Evolutionary conservation across 2,888 invertebrate genomes (phyloP).

Genomic region (Keiferia lycopersicella): DNA sequence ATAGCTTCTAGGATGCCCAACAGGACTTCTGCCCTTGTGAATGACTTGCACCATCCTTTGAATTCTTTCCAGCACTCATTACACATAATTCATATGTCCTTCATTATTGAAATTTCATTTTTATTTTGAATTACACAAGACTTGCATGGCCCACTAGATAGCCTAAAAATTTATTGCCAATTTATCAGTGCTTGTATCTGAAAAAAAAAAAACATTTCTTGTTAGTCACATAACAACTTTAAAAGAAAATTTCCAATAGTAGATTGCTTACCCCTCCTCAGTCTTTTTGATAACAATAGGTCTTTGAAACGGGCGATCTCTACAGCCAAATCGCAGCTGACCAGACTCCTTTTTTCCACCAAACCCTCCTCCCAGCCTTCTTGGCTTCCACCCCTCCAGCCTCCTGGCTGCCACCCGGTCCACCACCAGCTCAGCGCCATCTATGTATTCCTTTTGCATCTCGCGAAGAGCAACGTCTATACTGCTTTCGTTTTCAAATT

Average conservation of each 20-base stretch:
- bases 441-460: slow-evolving; percentile 82
- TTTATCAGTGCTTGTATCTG: not conserved
- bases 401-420: slow-evolving; percentile 88
- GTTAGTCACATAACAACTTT: too few relatives aligned
- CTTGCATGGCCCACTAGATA: slow-evolving; percentile 41
- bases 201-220: too few relatives aligned
- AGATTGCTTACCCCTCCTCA: slow-evolving; percentile 17
- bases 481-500: slow-evolving; percentile 83
- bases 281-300: slow-evolving; percentile 65
- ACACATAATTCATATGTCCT: slow-evolving; percentile 59
- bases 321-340: slow-evolving; percentile 92
- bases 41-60: slow-evolving; percentile 65
- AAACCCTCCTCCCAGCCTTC: slow-evolving; percentile 93
- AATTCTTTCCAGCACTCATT: slow-evolving; percentile 58
- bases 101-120: slow-evolving; percentile 35
- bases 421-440: slow-evolving; percentile 84
- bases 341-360: slow-evolving; percentile 93
- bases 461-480: slow-evolving; percentile 83
- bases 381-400: slow-evolving; percentile 90
- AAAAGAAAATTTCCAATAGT: too few relatives aligned
- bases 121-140: slow-evolving; percentile 16
- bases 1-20: slow-evolving; percentile 52
- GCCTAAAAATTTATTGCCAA: not conserved
- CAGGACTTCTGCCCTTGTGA: slow-evolving; percentile 57
- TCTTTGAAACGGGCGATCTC: slow-evolving; percentile 87